Conservation (phyloP, 2,888 invertebrate genomes). For the Syrista parreyssii region DNA sequence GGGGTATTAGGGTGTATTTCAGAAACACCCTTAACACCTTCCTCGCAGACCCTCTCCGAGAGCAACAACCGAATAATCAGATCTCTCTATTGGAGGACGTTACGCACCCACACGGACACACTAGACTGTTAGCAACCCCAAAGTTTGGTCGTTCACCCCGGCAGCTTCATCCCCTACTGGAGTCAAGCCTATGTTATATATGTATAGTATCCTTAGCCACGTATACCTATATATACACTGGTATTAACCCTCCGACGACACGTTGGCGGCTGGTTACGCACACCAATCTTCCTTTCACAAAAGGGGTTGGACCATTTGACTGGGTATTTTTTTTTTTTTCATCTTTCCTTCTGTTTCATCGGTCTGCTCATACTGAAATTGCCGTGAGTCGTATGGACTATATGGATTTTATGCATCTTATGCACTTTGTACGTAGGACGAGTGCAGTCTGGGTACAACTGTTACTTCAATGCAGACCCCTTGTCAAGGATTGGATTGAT, state of each 20-base stretch:
- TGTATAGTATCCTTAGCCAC: background rate
- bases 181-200: background rate
- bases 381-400: background rate
- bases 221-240: background rate
- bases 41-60: constrained; percentile 2
- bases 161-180: background rate
- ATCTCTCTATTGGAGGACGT: background rate
- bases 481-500: background rate
- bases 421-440: background rate
- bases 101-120: background rate
- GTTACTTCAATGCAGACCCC: background rate
- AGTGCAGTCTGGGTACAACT: background rate
- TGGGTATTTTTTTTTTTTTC: background rate
- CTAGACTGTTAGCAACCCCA: background rate
- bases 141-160: constrained; percentile 3
- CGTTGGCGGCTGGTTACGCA: background rate
- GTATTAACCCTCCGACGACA: background rate
- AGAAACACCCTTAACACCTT: no score
- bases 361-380: background rate
- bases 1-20: no score
- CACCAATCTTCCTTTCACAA: background rate
- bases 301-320: background rate
- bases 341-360: background rate
- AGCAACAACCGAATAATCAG: constrained; percentile 5
- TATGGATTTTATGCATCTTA: background rate